Conservation (phyloP, 2,113 vertebrate species). For the Semnopithecus entellus region DNA sequence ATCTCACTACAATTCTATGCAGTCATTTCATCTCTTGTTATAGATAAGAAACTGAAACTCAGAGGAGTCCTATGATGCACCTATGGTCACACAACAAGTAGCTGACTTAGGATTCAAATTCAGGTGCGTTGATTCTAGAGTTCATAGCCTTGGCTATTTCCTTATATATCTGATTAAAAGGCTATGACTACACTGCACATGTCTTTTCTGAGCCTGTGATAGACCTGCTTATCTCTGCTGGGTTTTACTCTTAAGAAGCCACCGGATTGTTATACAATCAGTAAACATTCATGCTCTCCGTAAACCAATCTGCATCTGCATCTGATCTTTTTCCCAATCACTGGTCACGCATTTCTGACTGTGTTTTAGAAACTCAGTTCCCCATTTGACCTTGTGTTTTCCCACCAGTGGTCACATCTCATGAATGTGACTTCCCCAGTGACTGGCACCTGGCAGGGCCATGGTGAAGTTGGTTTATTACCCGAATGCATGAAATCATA, state of each 20-base stretch:
- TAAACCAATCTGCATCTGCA: not conserved
- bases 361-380: not conserved
- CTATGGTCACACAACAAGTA: too few species aligned
- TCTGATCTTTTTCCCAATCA: not conserved
- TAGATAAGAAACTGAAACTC: not conserved
- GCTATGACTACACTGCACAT: not conserved
- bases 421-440: not conserved
- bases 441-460: not conserved
- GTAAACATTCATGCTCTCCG: not conserved
- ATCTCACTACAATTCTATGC: not conserved
- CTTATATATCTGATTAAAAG: not conserved
- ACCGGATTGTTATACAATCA: accelerated
- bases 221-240: not conserved
- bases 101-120: not conserved
- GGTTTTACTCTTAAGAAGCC: not conserved
- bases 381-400: accelerated
- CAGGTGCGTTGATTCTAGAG: not conserved
- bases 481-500: not conserved
- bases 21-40: not conserved
- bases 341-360: not conserved
- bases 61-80: not conserved
- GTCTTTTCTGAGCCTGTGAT: not conserved
- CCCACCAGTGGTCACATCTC: not conserved
- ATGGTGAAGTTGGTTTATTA: not conserved
- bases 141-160: not conserved